Evolutionary conservation across 1,140 invertebrate species (phyloP).

Genomic region (Calliopsis andreniformis): DNA sequence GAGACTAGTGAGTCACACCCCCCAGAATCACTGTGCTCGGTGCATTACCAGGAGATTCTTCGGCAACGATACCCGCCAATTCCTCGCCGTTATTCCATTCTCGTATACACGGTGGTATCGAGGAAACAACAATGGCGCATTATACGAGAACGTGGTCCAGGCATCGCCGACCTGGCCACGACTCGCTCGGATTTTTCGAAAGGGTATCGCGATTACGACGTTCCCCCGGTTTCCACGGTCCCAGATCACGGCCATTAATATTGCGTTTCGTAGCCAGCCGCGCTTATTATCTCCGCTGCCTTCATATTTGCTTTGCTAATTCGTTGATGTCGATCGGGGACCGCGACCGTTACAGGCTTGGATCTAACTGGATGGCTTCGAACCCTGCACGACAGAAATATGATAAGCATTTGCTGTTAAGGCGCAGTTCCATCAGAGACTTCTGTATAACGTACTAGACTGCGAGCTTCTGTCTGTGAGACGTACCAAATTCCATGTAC

Average conservation of each 20-base stretch:
- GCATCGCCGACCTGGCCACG: constrained; percentile 6
- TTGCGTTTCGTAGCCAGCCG: constrained; percentile 5
- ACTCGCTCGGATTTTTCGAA: constrained; percentile 29
- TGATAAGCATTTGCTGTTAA: too few species aligned
- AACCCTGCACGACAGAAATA: too few species aligned
- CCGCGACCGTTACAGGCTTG: too few species aligned
- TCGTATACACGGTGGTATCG: constrained; percentile 10
- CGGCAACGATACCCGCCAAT: constrained; percentile 26
- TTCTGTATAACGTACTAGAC: too few species aligned
- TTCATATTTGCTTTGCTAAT: constrained; percentile 32
- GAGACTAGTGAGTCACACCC: constrained; percentile 8
- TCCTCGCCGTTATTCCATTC: constrained; percentile 22
- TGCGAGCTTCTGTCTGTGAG: too few species aligned
- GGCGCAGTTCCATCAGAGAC: too few species aligned
- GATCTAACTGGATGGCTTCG: too few species aligned
- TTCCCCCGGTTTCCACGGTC: background rate
- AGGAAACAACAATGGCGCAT: constrained; percentile 52
- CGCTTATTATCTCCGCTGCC: constrained; percentile 31
- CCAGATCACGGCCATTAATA: constrained; percentile 28
- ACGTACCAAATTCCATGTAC: too few species aligned
- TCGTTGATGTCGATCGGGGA: constrained; percentile 6
- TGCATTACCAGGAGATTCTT: constrained; percentile 41
- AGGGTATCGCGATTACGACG: constrained; percentile 19
- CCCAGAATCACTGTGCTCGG: constrained; percentile 30
- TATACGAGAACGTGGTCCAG: constrained; percentile 47